Evolutionary conservation across 2,888 invertebrate genomes (phyloP).

Genomic region (Meteorus colon): DNA sequence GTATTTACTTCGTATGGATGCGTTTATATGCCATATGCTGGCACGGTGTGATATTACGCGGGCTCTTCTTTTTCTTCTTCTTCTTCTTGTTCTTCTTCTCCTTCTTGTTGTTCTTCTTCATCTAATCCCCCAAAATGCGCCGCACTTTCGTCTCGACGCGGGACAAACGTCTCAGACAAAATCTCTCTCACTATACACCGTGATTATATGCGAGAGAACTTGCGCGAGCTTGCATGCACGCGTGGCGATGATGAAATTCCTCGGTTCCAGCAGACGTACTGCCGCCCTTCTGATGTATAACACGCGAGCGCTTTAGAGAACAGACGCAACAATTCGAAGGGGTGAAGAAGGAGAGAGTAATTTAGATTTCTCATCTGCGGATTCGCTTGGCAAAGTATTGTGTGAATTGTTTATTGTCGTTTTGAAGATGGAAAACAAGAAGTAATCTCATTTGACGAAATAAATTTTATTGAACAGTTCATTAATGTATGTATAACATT

Average conservation of each 20-base stretch:
- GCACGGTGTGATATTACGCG: not conserved
- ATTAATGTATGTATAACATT: too few relatives aligned
- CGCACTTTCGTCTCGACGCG: not conserved
- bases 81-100: not conserved
- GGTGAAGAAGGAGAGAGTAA: conserved; percentile 1
- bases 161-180: conserved; percentile 24
- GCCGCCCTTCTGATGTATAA: conserved; percentile 1
- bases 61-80: not conserved
- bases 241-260: conserved; percentile 62
- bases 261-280: conserved; percentile 42
- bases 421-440: too few relatives aligned
- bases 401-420: too few relatives aligned
- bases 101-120: not conserved
- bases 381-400: too few relatives aligned
- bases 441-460: too few relatives aligned
- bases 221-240: conserved; percentile 27
- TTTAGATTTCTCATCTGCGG: conserved; percentile 12
- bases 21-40: not conserved
- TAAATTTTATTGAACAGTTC: too few relatives aligned
- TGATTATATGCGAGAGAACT: conserved; percentile 45
- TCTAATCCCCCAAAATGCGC: not conserved
- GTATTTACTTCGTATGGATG: not conserved
- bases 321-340: not conserved
- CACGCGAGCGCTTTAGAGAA: not conserved
- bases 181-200: conserved; percentile 37